A percentile compares a stretch with the other conserved stretches of the same genome.
phyloP scores from a whole-genome alignment of 2,113 vertebrate genomes.

The Neogobius melanostomus region DNA sequence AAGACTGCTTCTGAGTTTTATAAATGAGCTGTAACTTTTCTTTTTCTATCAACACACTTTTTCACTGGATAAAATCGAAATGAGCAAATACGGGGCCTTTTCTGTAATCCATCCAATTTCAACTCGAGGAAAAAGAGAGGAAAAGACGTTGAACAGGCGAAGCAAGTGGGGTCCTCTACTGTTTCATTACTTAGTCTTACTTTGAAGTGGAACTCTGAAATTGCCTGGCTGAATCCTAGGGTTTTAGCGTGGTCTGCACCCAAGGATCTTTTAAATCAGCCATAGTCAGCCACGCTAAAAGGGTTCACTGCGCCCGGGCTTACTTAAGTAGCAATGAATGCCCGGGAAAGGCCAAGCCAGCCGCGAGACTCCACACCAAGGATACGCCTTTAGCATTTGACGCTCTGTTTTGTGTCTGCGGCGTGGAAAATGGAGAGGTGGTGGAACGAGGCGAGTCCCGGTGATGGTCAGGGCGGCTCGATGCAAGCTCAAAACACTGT shows the following conservation, averaged over 20 bases:
- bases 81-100: conserved; percentile 37
- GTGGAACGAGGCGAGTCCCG: conserved; percentile 33
- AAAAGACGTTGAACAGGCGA: conserved; percentile 18
- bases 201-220: conserved; percentile 53
- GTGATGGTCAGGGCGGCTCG: conserved; percentile 51
- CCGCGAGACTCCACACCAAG: conserved; percentile 44
- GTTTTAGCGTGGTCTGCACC: conserved; percentile 57
- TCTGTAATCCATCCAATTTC: conserved; percentile 63
- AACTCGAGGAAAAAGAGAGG: conserved; percentile 12
- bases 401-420: conserved; percentile 29
- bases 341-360: conserved; percentile 60
- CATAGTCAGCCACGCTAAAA: conserved; percentile 61
- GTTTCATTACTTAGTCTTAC: conserved; percentile 60
- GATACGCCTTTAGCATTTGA: conserved; percentile 65
- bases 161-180: conserved; percentile 26
- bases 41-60: conserved; percentile 26
- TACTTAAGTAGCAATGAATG: conserved; percentile 68
- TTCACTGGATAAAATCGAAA: conserved; percentile 17
- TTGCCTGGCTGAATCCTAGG: conserved; percentile 56
- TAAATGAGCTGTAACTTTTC: conserved; percentile 6
- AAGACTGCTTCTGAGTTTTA: not conserved
- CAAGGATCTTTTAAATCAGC: conserved; percentile 66
- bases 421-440: conserved; percentile 14
- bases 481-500: conserved; percentile 43
- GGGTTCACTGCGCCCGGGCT: conserved; percentile 59